Evolutionary conservation across 2,113 vertebrate genomes (phyloP), one percentile per base, ranked within the genome.

Genomic region (Podarcis cretensis): DNA sequence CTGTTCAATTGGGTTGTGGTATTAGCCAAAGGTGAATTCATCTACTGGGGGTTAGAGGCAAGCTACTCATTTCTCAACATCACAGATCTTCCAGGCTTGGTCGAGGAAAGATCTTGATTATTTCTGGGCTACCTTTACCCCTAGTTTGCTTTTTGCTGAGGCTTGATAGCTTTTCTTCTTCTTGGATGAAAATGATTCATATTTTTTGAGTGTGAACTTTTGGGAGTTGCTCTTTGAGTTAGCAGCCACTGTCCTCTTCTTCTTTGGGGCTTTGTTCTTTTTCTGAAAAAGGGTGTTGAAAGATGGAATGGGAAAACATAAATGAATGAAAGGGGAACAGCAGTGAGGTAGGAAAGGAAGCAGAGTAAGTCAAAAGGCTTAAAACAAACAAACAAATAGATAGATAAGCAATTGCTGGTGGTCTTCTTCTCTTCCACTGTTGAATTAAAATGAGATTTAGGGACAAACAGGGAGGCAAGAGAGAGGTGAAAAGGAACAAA

Each of bases 241-340:
- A 98, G 94, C 85, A 68, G 97, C 95, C 97, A 98, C 97, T 98
- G 96, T 98, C 97, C 94, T 98, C 97, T 92, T 99, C 99, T 98
- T 99, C 98, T 97, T 97, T 98, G 97, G 98, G 97, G 97, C 96
- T 97, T 94, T 98, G 97, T 98, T 99, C 97, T 96, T 98, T 98
- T 97, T 98, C 98, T 99, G 98, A 94, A 98, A 87, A 97, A 96
- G 96, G 12, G 78, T 97, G 96, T 94, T 90, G 96, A 97, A 97
- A 97, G 96, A 97, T 89, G 95, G 97, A 96, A 96, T 97, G 95
- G 97, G 82, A 97, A 94, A 97, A 97, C 96, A 97, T 96, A 96
- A 98, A 97, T 96, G 95, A 95, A 95, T 91, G 89, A 89, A 91
- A 95, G 92, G 87, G 87, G 90, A 94, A 95, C 89, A 30, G 71